Evolutionary conservation across 1,140 invertebrate genomes (phyloP).

Genomic region (Gryllus bimaculatus): DNA sequence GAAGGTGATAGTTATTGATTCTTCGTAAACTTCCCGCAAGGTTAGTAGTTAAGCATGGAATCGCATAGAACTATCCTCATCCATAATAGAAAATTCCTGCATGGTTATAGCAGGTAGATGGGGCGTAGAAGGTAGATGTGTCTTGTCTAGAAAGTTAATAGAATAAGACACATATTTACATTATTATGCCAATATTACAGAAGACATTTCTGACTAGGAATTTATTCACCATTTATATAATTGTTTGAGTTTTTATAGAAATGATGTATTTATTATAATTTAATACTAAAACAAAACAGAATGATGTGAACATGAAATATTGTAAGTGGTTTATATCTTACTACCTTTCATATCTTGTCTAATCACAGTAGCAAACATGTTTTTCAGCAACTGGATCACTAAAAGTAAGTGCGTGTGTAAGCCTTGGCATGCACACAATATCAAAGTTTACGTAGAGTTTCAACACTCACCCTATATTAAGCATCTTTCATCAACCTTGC

Average conservation of each 20-base stretch:
- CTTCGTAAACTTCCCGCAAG: neutral
- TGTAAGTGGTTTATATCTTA: neutral
- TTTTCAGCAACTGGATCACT: neutral
- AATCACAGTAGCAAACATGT: neutral
- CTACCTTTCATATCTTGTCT: neutral
- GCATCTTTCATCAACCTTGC: neutral
- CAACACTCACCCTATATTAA: neutral
- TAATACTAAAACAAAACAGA: too few species aligned
- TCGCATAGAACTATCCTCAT: too few species aligned
- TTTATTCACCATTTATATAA: neutral
- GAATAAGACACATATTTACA: neutral
- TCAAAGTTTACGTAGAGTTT: neutral
- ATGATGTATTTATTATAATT: neutral
- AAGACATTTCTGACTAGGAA: neutral
- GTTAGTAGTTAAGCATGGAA: neutral
- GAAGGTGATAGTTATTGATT: neutral
- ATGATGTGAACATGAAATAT: neutral
- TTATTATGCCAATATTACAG: too few species aligned
- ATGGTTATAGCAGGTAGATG: neutral
- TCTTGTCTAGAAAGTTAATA: neutral
- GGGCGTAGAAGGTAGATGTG: neutral
- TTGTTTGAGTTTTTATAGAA: neutral
- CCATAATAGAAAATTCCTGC: neutral
- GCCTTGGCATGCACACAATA: neutral
- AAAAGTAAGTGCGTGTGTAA: neutral